Percentiles rank a stretch among this genome's conserved stretches.
These are phyloP conservation scores for Trachops cirrhosus DNA, from an alignment of 2,797 vertebrate species.

Conservation along the genomic window DNA sequence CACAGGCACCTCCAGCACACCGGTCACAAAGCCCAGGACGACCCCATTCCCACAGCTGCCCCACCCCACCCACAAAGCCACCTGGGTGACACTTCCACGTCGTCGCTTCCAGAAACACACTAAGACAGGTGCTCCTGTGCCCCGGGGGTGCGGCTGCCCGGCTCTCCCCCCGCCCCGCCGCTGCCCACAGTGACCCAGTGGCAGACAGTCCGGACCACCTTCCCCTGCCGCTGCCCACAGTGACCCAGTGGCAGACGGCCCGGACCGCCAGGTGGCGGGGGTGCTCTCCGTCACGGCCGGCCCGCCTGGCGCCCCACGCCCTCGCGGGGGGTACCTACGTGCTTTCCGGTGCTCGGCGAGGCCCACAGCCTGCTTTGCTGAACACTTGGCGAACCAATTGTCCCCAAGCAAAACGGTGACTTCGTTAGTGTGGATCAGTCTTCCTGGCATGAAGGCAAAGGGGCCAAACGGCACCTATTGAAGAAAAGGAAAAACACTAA, in stretches of 20 bases:
- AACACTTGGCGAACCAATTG: conserved; percentile 98
- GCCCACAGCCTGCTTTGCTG: conserved; percentile 92
- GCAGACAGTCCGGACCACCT: background rate
- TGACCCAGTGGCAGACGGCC: background rate
- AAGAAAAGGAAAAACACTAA: conserved; percentile 38
- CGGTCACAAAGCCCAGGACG: too few species aligned
- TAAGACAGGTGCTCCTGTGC: too few species aligned
- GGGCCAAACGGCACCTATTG: conserved; percentile 95
- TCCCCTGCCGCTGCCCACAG: too few species aligned
- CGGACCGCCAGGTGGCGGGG: background rate
- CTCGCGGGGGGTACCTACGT: conserved; percentile 86
- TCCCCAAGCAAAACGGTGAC: conserved; percentile 95
- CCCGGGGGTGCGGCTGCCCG: background rate
- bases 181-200: background rate
- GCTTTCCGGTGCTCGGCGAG: conserved; percentile 94
- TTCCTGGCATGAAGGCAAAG: conserved; percentile 95
- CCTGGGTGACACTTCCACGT: too few species aligned
- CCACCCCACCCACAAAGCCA: background rate
- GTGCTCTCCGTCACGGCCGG: background rate
- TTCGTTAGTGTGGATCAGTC: conserved; percentile 96
- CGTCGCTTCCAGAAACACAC: background rate
- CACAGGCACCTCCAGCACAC: too few species aligned
- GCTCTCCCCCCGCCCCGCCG: background rate
- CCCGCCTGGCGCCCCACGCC: background rate
- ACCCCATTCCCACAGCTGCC: too few species aligned